phyloP scores from a whole-genome alignment of 2,797 vertebrate species.

The Todus mexicanus region DNA sequence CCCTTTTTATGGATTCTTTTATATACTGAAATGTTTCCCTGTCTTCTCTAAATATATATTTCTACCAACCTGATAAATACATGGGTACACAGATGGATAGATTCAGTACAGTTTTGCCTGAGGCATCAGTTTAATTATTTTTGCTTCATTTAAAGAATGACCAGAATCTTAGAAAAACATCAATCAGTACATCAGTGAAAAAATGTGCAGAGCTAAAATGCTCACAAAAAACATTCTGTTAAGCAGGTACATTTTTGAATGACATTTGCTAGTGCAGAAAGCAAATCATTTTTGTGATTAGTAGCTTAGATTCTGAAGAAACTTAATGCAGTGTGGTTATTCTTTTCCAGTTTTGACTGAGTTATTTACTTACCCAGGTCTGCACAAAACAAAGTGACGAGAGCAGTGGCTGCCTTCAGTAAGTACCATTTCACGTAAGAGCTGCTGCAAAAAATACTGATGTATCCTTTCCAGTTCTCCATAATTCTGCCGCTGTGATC shows the following conservation, averaged over 20 bases:
- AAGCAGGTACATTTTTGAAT: background rate
- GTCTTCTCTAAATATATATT: background rate
- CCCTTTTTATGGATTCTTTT: background rate
- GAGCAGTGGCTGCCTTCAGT: constrained; percentile 92
- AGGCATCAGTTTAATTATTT: background rate
- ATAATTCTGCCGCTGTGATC: background rate
- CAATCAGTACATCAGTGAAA: background rate
- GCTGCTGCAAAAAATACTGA: background rate
- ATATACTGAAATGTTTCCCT: background rate
- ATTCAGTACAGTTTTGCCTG: background rate
- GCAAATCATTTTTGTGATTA: background rate
- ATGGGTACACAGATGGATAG: background rate
- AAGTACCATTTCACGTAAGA: constrained; percentile 57
- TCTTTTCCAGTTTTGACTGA: background rate
- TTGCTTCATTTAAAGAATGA: background rate
- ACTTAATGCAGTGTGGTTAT: background rate
- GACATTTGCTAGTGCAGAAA: background rate
- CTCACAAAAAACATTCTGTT: background rate
- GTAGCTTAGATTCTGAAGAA: background rate
- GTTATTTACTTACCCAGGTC: constrained; percentile 70
- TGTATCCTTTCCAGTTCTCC: background rate
- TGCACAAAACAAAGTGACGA: constrained; percentile 70
- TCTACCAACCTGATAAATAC: background rate
- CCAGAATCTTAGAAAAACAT: background rate
- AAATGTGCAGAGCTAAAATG: background rate